Percentiles rank a stretch among this genome's conserved stretches.
phyloP scores from a whole-genome alignment of 2,797 vertebrate species.

The Brotula barbata region DNA sequence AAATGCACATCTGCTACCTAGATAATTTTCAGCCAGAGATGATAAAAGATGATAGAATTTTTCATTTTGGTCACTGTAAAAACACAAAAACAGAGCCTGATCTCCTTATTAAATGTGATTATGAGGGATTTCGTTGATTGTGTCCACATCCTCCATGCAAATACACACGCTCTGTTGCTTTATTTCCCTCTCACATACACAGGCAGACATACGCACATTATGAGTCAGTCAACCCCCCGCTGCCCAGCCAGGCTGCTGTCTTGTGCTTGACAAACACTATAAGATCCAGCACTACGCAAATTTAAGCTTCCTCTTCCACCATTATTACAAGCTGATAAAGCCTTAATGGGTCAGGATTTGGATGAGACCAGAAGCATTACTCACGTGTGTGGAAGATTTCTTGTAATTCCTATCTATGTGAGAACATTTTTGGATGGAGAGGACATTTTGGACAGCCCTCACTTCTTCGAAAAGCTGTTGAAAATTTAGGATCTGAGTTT shows the following conservation, averaged over 20 bases:
- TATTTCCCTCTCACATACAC: conserved; percentile 15
- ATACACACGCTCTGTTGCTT: conserved; percentile 24
- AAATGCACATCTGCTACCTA: conserved; percentile 11
- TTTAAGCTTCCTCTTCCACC: conserved; percentile 37
- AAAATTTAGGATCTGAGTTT: no score
- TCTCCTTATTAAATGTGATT: conserved; percentile 9
- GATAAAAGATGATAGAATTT: not conserved
- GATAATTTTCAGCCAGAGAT: no score
- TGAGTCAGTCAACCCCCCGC: conserved; percentile 54
- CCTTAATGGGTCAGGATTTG: conserved; percentile 63
- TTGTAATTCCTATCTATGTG: no score
- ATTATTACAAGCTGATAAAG: conserved; percentile 51
- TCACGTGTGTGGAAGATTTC: conserved; percentile 3
- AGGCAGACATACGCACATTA: conserved; percentile 23
- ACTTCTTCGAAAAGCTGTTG: no score
- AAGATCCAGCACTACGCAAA: conserved; percentile 40
- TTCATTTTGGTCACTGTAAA: no score
- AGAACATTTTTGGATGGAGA: no score
- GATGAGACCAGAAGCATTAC: conserved; percentile 52
- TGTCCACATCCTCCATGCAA: conserved; percentile 8
- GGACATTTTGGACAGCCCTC: no score
- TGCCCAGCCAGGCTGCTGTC: conserved; percentile 34
- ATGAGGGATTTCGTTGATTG: conserved; percentile 5
- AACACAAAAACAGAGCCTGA: not conserved
- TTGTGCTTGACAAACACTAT: conserved; percentile 48